Conservation (phyloP, 2,113 vertebrate species). For the Boleophthalmus pectinirostris region DNA sequence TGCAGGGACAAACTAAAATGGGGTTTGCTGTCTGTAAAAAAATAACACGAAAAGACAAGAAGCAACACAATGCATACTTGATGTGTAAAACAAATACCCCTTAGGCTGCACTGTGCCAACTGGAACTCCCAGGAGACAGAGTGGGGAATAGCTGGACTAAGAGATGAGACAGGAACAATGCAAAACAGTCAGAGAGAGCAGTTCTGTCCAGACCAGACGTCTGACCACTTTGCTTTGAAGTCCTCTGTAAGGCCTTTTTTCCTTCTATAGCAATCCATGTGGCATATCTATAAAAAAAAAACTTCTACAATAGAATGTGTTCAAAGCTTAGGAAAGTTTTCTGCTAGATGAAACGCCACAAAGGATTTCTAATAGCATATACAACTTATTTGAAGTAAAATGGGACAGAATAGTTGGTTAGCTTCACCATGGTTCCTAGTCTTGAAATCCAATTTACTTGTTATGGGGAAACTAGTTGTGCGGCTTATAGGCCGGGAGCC, state of each 20-base stretch:
- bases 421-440: too few relatives aligned
- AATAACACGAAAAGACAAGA: background rate
- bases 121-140: constrained; percentile 40
- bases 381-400: background rate
- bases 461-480: too few relatives aligned
- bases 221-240: constrained; percentile 63
- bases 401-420: background rate
- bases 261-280: constrained; percentile 31
- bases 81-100: constrained; percentile 61
- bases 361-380: background rate
- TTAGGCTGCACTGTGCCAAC: constrained; percentile 48
- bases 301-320: constrained; percentile 37
- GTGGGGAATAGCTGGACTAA: constrained; percentile 31
- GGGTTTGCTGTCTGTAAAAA: constrained; percentile 29
- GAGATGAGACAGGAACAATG: constrained; percentile 40
- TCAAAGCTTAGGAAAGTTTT: constrained; percentile 32
- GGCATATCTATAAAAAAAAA: constrained; percentile 32
- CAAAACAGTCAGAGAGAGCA: constrained; percentile 7
- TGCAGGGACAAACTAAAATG: background rate
- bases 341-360: background rate
- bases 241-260: constrained; percentile 29
- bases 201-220: constrained; percentile 44
- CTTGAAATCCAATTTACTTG: too few relatives aligned
- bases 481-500: too few relatives aligned
- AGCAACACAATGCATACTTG: constrained; percentile 45